Base-by-base conservation (phyloP, 1,140 invertebrate species). In the Centruroides vittatus region DNA sequence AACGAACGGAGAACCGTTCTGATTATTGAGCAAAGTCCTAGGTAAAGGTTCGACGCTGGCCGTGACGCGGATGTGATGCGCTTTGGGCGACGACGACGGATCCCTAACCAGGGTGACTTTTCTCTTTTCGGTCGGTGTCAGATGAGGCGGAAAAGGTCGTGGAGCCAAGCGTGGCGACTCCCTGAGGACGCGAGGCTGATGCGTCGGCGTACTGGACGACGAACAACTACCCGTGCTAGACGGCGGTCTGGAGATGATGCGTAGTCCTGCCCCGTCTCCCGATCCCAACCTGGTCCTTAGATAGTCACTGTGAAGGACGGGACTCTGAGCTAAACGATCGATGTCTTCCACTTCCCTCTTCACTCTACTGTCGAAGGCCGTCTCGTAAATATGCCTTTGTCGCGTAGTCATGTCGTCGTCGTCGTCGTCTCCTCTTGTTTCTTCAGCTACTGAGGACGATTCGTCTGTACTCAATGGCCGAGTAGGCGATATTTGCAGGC, bases 351-450 rank as follows among this genome's bases (percentile, higher is more conserved):
- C 85, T 9, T 84, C 88, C 52, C 84, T 82, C 68, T 81, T 84
- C 69, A 89, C 82, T 72, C 87, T 87, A 71, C 86, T 88, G 72
- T 90, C 88, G 73, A 91, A 91, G 50, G 88, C 88, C 48, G 88
- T 91, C 74, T 91, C 88, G 70, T 90, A 91, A 46, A 89, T 79
- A 72, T 86, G 85, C 67, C 85, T 79, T 35, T 62, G 63, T 23
- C 68, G 67, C 4, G 59, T 58, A 34, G 62, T 60, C 62, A 63
- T 63, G 9, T 63, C 62, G 54, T 63, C 59, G 11, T 64, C 59
- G 46, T 61, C 62, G 5, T 51, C 50, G 6, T 51, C 50, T 41
- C 41, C 41, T 41, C 41, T 41, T 41, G 8, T 41, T 41, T 41
- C 41, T 41, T 41, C 41, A 41, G 41, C 41, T 41, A 8, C 8